phyloP scores from a whole-genome alignment of 1,140 invertebrate species.

The Neoseiulus cucumeris region DNA sequence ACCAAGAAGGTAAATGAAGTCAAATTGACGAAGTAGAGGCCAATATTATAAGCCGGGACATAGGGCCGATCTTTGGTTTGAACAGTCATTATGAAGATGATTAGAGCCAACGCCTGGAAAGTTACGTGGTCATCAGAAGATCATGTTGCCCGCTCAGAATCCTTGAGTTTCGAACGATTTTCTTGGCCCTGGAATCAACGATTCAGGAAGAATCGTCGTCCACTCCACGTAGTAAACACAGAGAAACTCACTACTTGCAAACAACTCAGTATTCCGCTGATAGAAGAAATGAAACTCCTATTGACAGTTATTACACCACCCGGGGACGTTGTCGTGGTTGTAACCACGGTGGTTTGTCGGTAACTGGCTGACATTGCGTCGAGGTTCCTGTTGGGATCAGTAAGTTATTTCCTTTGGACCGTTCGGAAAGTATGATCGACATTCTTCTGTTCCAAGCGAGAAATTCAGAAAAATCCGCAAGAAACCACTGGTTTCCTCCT shows the following conservation, averaged over 20 bases:
- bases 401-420: no score
- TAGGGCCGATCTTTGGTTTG: background rate
- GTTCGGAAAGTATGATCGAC: no score
- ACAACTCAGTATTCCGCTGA: background rate
- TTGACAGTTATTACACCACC: background rate
- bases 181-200: background rate
- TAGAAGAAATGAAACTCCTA: background rate
- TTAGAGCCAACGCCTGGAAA: background rate
- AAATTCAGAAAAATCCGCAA: no score
- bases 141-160: background rate
- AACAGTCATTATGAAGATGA: constrained; percentile 2
- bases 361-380: background rate
- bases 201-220: background rate
- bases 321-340: background rate
- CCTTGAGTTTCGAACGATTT: background rate
- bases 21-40: background rate
- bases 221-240: no score
- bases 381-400: no score
- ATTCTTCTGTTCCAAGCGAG: no score
- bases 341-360: background rate
- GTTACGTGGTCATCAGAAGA: background rate
- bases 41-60: background rate
- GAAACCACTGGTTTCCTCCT: no score
- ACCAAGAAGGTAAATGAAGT: background rate
- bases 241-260: background rate